Evolutionary conservation across 2,888 invertebrate genomes (phyloP), one percentile per base, ranked within the genome.

Genomic region (Spisula subtruncata): DNA sequence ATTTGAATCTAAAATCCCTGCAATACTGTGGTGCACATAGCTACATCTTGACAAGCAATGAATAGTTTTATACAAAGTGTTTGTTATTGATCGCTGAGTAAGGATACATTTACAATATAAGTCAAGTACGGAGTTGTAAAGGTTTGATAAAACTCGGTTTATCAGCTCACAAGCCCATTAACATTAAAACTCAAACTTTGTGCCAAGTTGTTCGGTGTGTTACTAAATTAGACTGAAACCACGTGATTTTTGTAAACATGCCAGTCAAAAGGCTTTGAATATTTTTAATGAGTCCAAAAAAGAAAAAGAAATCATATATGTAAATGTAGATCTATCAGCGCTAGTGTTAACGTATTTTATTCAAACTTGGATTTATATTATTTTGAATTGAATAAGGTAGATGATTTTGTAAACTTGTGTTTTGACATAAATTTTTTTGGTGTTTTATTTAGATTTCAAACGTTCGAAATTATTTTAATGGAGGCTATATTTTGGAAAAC

Each of bases 91-190:
- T 75, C 35, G 75, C 75, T 8, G 14, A 18, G 35, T 16, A 10
- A 16, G 18, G 5, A 75, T 35, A 35, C 75, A 29, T 75, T 18
- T 75, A 35, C 25, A 66, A 2, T 5, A 66, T 66, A 66, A 12
- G 60, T 66, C 60, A 25, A n/a, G 25, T 66, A 66, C 60, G 25
- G n/a, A 5, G 41, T 41, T 25, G 25, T 66, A 66, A 10, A 10
- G 60, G 60, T 66, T 66, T 66, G 60, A 66, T 66, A 66, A n/a
- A 66, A 79, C 79, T 41, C 20, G n/a, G 25, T 35, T 81, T 81
- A 51, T 81, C 81, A 81, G 18, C 51, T 46, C 20, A 25, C 10
- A 51, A 20, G n/a, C 46, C 48, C 51, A 79, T 46, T 35, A 16
- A 41, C 32, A 32, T 35, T 79, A 46, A 79, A 41, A 35, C 32